Conservation (phyloP, 1,140 invertebrate genomes). For the Procambarus virginalis region DNA sequence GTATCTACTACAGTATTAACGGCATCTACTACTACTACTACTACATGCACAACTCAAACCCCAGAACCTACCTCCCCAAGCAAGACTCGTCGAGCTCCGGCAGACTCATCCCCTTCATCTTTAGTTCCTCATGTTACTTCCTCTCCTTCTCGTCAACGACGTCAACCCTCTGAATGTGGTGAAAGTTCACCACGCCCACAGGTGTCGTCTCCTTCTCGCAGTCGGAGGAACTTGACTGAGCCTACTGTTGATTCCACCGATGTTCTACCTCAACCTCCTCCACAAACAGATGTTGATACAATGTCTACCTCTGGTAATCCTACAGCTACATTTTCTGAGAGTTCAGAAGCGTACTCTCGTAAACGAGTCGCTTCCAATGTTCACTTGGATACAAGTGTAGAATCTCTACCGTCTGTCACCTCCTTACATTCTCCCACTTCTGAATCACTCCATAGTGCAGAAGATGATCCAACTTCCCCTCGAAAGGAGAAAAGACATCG, state of each 20-base stretch:
- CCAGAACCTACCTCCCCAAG: conserved; percentile 11
- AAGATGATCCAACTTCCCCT: conserved; percentile 65
- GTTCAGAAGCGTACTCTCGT: conserved; percentile 4
- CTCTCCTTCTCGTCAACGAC: conserved; percentile 29
- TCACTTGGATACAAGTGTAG: conserved; percentile 63
- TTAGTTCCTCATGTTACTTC: conserved; percentile 11
- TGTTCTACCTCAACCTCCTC: neutral
- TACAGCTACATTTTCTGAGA: conserved; percentile 26
- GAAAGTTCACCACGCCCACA: neutral
- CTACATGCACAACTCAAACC: neutral
- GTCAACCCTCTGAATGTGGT: conserved; percentile 21
- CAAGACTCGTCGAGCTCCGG: conserved; percentile 22
- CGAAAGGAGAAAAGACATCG: conserved; percentile 68
- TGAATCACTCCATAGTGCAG: conserved; percentile 66
- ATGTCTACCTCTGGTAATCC: conserved; percentile 1
- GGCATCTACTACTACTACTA: neutral
- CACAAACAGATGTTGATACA: neutral
- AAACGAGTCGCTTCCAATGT: conserved; percentile 4
- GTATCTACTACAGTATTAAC: neutral
- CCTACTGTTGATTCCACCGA: conserved; percentile 7
- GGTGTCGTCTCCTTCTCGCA: conserved; percentile 22
- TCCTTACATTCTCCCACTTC: conserved; percentile 68
- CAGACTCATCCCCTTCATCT: conserved; percentile 12
- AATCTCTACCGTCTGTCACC: conserved; percentile 56
- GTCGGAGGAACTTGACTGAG: conserved; percentile 18